These are phyloP conservation scores for Corticium candelabrum DNA, from an alignment of 37 sponge, comb jelly and placozoan species.

Conservation along the genomic window DNA sequence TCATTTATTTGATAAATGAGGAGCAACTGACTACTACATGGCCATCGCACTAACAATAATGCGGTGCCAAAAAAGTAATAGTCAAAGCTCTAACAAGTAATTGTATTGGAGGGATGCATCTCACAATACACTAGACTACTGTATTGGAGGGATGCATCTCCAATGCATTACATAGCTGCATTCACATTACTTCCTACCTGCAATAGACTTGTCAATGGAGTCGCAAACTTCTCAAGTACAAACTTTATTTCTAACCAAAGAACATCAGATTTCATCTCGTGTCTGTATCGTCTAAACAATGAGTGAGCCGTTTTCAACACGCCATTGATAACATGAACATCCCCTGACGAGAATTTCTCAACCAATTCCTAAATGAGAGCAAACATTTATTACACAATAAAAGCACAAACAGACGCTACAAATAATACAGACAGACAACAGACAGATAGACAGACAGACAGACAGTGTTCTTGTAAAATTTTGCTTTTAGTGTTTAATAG, in stretches of 20 bases:
- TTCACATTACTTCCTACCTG: conserved; percentile 11
- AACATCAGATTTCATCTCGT: conserved; percentile 90
- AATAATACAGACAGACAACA: not conserved
- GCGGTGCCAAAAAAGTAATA: not conserved
- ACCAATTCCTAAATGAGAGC: conserved; percentile 68
- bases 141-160: too few species aligned
- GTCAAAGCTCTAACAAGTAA: not conserved
- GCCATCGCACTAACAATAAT: not conserved
- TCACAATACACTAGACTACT: too few species aligned
- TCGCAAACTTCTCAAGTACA: conserved; percentile 80
- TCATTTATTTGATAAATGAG: not conserved
- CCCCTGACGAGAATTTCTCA: conserved; percentile 61
- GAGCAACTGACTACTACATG: not conserved
- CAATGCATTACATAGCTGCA: not conserved
- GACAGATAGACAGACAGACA: too few species aligned
- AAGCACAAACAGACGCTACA: not conserved
- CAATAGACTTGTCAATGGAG: conserved; percentile 70
- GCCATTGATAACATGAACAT: conserved; percentile 95
- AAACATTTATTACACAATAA: too few species aligned
- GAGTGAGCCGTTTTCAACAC: conserved; percentile 97
- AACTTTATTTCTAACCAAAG: conserved; percentile 90
- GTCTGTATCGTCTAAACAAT: conserved; percentile 72
- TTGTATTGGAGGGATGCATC: too few species aligned
- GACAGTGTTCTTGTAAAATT: too few species aligned
- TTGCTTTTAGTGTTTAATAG: too few species aligned